Evolutionary conservation across 2,888 invertebrate genomes (phyloP), one percentile per base, ranked within the genome.

Genomic region (Ramazzottius varieornatus): DNA sequence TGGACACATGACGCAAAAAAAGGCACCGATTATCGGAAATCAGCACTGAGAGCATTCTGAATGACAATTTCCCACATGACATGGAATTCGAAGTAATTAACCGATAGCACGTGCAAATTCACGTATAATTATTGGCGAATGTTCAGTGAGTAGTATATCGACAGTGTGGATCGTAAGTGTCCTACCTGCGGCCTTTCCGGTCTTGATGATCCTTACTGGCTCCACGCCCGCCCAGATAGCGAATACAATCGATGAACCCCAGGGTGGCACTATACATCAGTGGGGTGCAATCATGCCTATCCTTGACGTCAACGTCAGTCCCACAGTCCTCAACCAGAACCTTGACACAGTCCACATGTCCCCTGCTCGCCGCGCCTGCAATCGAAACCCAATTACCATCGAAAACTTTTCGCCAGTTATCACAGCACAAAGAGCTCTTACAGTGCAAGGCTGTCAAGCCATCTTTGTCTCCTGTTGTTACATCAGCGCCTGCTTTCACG

Each of bases 311-410:
- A 0, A 90, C 86, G 32, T 86, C 83, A 1, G 90, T 88, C 0
- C 88, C 88, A 73, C 90, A 90, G 2, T 91, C 78, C 16, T 86
- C 86, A 1, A 92, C 82, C 66, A 96, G 76, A 0, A 87, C 85
- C 72, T 92, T 91, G 65, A 92, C 81, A 71, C 91, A 91, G 72
- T 89, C 86, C 0, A 86, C 86, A 74, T 94, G 93, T 0, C 96
- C 96, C 66, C 94, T 82, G 1, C 92, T 93, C 0, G 96, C 92
- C 0, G 94, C 93, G 76, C 96, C 96, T n/a, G n/a, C n/a, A n/a
- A n/a, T n/a, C n/a, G n/a, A n/a, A 32, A 29, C n/a, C n/a, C n/a
- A n/a, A n/a, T n/a, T n/a, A n/a, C n/a, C n/a, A n/a, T n/a, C n/a
- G n/a, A n/a, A n/a, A n/a, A n/a, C n/a, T n/a, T n/a, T n/a, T n/a